Evolutionary conservation across 2,888 invertebrate species (phyloP).

Genomic region (Branchipolynoe longqiensis): DNA sequence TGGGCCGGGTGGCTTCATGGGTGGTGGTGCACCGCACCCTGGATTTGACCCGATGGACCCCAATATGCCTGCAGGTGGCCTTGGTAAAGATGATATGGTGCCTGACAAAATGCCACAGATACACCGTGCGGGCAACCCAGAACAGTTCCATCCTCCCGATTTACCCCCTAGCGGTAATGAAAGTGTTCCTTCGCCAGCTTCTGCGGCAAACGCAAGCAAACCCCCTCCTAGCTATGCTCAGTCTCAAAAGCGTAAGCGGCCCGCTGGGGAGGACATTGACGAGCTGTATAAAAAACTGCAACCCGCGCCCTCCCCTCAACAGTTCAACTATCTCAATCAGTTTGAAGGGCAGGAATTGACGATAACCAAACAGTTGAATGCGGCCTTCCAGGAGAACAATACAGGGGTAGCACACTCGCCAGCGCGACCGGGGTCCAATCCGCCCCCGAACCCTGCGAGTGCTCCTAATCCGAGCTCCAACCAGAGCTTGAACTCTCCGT

Average conservation of each 20-base stretch:
- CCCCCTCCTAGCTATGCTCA: conserved; percentile 81
- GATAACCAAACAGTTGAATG: conserved; percentile 97
- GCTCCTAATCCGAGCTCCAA: no score
- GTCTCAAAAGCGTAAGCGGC: conserved; percentile 73
- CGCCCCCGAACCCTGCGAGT: no score
- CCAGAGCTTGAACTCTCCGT: conserved; percentile 62
- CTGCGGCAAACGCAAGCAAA: conserved; percentile 70
- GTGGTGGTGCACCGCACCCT: conserved; percentile 58
- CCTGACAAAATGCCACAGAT: conserved; percentile 69
- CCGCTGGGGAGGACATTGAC: conserved; percentile 83
- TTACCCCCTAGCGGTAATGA: conserved; percentile 66
- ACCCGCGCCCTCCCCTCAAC: conserved; percentile 97
- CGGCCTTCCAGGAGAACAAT: conserved; percentile 84
- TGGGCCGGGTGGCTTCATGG: conserved; percentile 41
- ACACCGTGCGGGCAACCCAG: conserved; percentile 79
- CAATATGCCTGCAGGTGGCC: conserved; percentile 65
- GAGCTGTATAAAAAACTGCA: conserved; percentile 86
- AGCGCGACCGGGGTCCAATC: conserved; percentile 53
- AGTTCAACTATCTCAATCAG: conserved; percentile 96
- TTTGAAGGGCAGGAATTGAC: conserved; percentile 98
- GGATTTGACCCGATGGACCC: conserved; percentile 70
- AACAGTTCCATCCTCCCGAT: conserved; percentile 77
- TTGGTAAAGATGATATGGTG: conserved; percentile 64
- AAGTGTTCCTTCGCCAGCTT: conserved; percentile 62
- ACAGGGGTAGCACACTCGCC: conserved; percentile 54